phyloP scores from a whole-genome alignment of 1,140 invertebrate genomes.

The Linepithema humile region DNA sequence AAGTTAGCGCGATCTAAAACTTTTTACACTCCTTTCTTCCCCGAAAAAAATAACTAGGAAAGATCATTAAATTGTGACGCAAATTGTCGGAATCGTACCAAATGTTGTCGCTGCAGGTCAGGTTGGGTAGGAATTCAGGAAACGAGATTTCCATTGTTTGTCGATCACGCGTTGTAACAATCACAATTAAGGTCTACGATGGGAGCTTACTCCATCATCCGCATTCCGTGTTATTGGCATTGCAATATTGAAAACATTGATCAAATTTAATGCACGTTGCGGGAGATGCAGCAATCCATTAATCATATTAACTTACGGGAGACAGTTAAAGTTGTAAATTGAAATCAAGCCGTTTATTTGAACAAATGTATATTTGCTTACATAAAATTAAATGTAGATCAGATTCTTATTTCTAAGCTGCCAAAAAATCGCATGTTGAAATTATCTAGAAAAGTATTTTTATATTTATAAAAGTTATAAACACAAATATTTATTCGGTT shows the following conservation, averaged over 20 bases:
- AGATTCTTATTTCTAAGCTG: not conserved
- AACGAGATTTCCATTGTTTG: slow-evolving; percentile 37
- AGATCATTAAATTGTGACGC: not conserved
- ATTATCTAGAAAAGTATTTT: not conserved
- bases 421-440: not conserved
- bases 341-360: slow-evolving; percentile 15
- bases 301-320: slow-evolving; percentile 38
- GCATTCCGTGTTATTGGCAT: slow-evolving; percentile 25
- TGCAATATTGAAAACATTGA: slow-evolving; percentile 42
- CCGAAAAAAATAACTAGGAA: not conserved
- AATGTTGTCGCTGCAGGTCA: not conserved
- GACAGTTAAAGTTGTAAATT: not conserved
- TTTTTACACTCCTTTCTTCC: not conserved
- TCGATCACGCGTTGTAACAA: slow-evolving; percentile 15
- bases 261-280: slow-evolving; percentile 30
- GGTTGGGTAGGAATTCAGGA: not conserved
- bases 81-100: not conserved
- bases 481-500: too few species aligned
- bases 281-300: slow-evolving; percentile 31
- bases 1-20: not conserved
- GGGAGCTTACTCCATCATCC: slow-evolving; percentile 17
- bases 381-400: not conserved
- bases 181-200: slow-evolving; percentile 46
- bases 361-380: not conserved
- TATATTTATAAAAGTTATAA: slow-evolving; percentile 10